These are phyloP conservation scores for Monomorium pharaonis DNA, from an alignment of 1,140 invertebrate species.

Conservation along the genomic window DNA sequence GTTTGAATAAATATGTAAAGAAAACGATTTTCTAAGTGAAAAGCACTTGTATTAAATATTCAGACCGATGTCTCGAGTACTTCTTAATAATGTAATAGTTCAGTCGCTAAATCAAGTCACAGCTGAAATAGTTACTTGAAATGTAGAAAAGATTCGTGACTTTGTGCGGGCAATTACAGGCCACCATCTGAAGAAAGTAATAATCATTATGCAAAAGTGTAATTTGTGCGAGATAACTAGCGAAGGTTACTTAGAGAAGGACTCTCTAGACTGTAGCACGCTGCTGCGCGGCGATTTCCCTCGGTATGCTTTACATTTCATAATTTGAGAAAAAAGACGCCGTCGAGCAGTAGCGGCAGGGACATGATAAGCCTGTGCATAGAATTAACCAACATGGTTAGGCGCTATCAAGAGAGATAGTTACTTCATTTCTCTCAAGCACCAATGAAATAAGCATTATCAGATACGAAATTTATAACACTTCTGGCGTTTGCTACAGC, in stretches of 20 bases:
- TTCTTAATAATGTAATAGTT: constrained; percentile 58
- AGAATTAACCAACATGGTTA: constrained; percentile 64
- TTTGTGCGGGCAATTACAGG: constrained; percentile 24
- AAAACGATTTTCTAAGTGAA: neutral
- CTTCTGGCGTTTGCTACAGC: neutral
- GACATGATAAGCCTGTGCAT: constrained; percentile 59
- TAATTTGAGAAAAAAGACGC: constrained; percentile 61
- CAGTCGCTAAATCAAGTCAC: constrained; percentile 27
- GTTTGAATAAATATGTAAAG: neutral
- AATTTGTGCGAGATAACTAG: constrained; percentile 72
- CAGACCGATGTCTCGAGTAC: neutral
- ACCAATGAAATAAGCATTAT: constrained; percentile 63
- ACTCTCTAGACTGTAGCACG: constrained; percentile 42
- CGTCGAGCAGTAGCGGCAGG: constrained; percentile 28
- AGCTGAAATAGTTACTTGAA: neutral
- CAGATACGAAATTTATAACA: constrained; percentile 56
- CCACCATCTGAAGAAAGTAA: constrained; percentile 68
- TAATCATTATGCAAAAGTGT: constrained; percentile 78
- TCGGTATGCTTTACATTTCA: constrained; percentile 65
- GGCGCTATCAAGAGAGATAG: constrained; percentile 56
- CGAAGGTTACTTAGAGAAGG: constrained; percentile 56
- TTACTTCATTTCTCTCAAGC: constrained; percentile 67
- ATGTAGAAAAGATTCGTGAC: constrained; percentile 49
- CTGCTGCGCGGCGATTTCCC: constrained; percentile 26
- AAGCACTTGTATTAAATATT: neutral